Base-by-base conservation (phyloP, 2,888 invertebrate genomes). In the Chelonus formosanus region DNA sequence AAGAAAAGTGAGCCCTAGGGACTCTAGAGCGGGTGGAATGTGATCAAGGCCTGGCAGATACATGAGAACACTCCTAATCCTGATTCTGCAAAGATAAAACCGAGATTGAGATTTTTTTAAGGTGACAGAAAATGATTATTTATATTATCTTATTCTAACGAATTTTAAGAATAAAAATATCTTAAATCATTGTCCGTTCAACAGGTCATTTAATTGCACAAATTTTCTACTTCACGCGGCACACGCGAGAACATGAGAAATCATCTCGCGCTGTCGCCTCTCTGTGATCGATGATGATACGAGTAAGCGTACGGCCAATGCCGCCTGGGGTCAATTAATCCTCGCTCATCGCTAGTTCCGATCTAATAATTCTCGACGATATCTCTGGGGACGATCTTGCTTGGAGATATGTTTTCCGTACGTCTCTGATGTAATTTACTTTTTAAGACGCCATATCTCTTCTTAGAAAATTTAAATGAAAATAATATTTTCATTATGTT, bases 1-100 rank as follows among this genome's bases (percentile, higher is more conserved):
- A 81, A 81, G 81, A 81, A 80, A 81, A 82, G 78, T 78, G 78
- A 68, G 65, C 82, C 75, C 80, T 68, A 69, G 82, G 80, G 82
- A 81, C 70, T 68, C 70, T 69, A 57, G 67, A 71, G 70, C 71
- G 67, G 72, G 72, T 64, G 71, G 71, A 70, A 72, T 73, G 67
- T 76, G 77, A 81, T 79, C 74, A 73, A 71, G 72, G 72, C 71
- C 66, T 80, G 82, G 80, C 81, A 81, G 80, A 73, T 79, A 81
- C 81, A 81, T 73, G 79, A 68, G 79, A 82, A 81, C 70, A 81
- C 81, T 81, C 75, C 79, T 78, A 79, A 78, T 78, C 74, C 71
- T 74, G 76, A 78, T 74, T 67, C 44, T 52, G 61, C 35, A 31
- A 44, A 7, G 35, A 44, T 52, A 43, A 61, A 55, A 66, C 52